Evolutionary conservation across 2,888 invertebrate genomes (phyloP), one percentile per base, ranked within the genome.

Genomic region (Coecobrya sp.): DNA sequence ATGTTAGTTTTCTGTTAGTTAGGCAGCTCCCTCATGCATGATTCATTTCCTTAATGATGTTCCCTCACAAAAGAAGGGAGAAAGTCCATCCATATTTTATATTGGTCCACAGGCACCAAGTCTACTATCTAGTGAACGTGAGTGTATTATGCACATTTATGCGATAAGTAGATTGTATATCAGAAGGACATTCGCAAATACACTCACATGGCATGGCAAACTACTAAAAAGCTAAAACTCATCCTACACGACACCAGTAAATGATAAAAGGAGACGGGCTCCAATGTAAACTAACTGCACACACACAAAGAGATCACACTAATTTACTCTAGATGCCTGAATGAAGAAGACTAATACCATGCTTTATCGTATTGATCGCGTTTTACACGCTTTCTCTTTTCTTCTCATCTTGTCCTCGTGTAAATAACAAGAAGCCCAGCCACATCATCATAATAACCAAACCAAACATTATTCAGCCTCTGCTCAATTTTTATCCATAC

Each of bases 1-100:
- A 52, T 55, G 52, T 82, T 52, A 25, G 76, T 82, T 82, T 82
- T 36, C 59, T 59, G 59, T 82, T 82, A 59, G 82, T 82, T 82
- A 82, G 82, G 59, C 82, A 59, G 85, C 65, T 65, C 65, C 49
- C 81, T 86, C 70, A 91, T 91, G 86, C 85, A 91, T 79, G 76
- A 91, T 91, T 91, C 82, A 89, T 82, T 76, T 68, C 89, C 55
- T 81, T 82, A 82, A 89, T 89, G 82, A 89, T 88, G 52, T 65
- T 85, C 65, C 13, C 52, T 42, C 85, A 36, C 65, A 52, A 76
- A 76, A 27, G 36, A 16, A 5, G 52, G 11, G 49, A 49, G 36
- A 25, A 45, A 49, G 49, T 52, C 52, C 52, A 16, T 52, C n/a
- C 36, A 65, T 65, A 65, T n/a, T 70, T 16, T 25, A 79, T 49